phyloP scores from a whole-genome alignment of 2,797 vertebrate genomes.

The Dendrocincla fuliginosa region DNA sequence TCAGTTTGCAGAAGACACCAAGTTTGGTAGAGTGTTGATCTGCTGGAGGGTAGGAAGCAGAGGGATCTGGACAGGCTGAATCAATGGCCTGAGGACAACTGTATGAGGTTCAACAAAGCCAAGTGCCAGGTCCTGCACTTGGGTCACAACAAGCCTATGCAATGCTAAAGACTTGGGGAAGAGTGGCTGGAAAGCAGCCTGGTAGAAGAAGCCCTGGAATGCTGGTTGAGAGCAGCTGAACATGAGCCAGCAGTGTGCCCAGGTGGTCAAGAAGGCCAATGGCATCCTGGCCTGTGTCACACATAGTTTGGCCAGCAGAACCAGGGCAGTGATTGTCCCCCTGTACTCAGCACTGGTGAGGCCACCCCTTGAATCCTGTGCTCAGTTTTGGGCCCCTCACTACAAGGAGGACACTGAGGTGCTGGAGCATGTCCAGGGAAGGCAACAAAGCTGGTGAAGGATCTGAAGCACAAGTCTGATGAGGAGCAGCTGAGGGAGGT shows the following conservation, averaged over 20 bases:
- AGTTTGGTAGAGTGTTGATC: not conserved
- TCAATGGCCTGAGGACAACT: not conserved
- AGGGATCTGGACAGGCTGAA: not conserved
- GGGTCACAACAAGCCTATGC: not conserved
- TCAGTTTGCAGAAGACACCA: not conserved
- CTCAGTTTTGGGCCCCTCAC: not conserved
- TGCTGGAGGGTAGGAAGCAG: not conserved
- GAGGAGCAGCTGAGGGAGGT: not conserved
- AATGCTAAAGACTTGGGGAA: not conserved
- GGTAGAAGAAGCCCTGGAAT: not conserved
- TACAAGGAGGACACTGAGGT: not conserved
- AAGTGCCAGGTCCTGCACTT: not conserved
- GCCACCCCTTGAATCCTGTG: not conserved
- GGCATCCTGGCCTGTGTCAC: not conserved
- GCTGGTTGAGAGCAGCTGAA: not conserved
- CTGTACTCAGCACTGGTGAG: not conserved
- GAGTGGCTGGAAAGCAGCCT: not conserved
- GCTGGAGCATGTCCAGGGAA: not conserved
- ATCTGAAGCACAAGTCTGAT: not conserved
- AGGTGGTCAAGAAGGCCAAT: not conserved
- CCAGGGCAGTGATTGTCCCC: not conserved
- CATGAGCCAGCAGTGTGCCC: not conserved
- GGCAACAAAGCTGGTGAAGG: not conserved
- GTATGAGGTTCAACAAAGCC: not conserved
- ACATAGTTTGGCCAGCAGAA: not conserved